Base-by-base conservation (phyloP, 2,888 invertebrate species). In the Leptopilina drosophilae region DNA sequence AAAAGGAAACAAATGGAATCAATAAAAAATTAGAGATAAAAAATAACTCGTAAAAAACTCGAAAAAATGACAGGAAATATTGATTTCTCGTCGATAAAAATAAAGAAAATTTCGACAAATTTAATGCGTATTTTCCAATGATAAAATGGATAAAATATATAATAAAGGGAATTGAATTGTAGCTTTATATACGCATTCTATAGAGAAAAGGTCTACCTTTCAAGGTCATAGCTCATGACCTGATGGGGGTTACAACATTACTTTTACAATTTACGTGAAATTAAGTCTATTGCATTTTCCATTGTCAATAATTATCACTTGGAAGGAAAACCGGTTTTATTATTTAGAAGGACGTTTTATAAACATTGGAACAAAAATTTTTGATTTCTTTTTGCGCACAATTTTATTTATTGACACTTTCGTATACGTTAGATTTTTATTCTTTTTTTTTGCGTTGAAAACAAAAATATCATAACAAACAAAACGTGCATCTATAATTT, bases 291-390 rank as follows among this genome's bases (percentile, higher is more conserved):
- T 62, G 62, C 62, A 62, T 62, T 62, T 62, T 62, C 62, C 62
- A 62, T 62, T 62, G 62, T 62, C 62, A 62, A 62, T 62, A 62
- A 62, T 62, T 62, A 62, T 62, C 62, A 62, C 62, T 62, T 62
- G 62, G 6, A 20, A 62, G 62, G 62, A 62, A 62, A 62, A 62
- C 62, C 62, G 62, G 62, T 62, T 62, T 62, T 62, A 49, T 62
- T 62, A 62, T 62, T 62, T 62, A 62, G 62, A 62, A 62, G 62
- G 62, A 62, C 62, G 62, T 62, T 42, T 42, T 62, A 62, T 62
- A 62, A 20, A 20, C 62, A 62, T 62, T 62, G 2, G 20, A 33
- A 62, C 6, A 62, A 62, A 20, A 33, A 33, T 33, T 33, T 62
- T 62, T 20, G 20, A 9, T 62, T 62, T 62, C n/a, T 15, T 62